phyloP scores from a whole-genome alignment of 2,113 vertebrate genomes.

The Ariopsis seemanni region DNA sequence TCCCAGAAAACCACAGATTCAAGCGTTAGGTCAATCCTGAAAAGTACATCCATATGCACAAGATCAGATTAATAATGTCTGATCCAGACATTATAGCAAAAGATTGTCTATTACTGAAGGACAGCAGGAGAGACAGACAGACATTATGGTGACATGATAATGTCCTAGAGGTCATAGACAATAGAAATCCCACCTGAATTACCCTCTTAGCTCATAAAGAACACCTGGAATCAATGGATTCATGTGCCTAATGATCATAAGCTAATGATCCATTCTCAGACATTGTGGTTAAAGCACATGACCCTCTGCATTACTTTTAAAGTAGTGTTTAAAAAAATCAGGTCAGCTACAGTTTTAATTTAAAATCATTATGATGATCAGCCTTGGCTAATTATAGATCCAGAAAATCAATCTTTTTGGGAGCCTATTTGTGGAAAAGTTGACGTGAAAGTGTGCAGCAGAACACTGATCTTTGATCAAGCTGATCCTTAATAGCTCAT shows the following conservation, averaged over 20 bases:
- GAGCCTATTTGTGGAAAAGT: neutral
- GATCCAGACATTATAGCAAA: slow-evolving; percentile 11
- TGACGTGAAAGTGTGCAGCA: neutral
- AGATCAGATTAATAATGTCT: neutral
- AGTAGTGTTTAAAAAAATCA: neutral
- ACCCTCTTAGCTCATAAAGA: slow-evolving; percentile 33
- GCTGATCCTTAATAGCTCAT: neutral
- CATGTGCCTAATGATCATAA: neutral
- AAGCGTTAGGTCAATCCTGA: slow-evolving; percentile 27
- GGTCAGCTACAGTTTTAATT: neutral
- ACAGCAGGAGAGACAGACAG: neutral
- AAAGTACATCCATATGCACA: slow-evolving; percentile 38
- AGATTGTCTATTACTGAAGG: neutral
- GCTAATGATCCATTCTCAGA: neutral
- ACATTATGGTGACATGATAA: slow-evolving; percentile 34
- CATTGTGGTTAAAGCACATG: neutral
- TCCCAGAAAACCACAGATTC: slow-evolving; percentile 15
- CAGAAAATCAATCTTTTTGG: neutral
- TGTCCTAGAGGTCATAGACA: neutral
- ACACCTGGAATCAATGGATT: slow-evolving; percentile 23
- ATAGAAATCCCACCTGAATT: slow-evolving; percentile 31
- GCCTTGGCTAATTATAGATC: neutral
- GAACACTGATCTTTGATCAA: neutral
- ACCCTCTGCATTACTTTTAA: neutral
- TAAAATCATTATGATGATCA: neutral